phyloP scores from a whole-genome alignment of 2,888 invertebrate species.

The Drosophila colorata region DNA sequence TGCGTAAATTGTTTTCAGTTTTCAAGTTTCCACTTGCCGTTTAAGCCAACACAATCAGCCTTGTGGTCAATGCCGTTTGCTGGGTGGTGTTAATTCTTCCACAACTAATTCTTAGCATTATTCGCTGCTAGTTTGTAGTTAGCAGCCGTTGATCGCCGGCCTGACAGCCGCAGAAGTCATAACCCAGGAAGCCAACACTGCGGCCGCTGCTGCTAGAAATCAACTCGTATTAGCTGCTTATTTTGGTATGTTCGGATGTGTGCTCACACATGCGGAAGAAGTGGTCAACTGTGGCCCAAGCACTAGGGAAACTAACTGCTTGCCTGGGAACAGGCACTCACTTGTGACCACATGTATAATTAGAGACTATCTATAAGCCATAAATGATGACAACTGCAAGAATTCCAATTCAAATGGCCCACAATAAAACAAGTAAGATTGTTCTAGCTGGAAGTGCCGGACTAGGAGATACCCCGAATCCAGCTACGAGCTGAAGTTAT shows the following conservation, averaged over 20 bases:
- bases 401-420: not conserved
- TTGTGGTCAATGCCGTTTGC: slow-evolving; percentile 76
- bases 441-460: too few relatives aligned
- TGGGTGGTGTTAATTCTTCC: slow-evolving; percentile 79
- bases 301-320: slow-evolving; percentile 42
- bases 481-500: too few relatives aligned
- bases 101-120: slow-evolving; percentile 79
- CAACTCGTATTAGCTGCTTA: slow-evolving; percentile 51
- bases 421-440: too few relatives aligned
- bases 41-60: slow-evolving; percentile 56
- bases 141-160: slow-evolving; percentile 43
- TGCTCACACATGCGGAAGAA: slow-evolving; percentile 62
- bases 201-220: slow-evolving; percentile 36
- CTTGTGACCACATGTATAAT: slow-evolving; percentile 22
- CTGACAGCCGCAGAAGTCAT: slow-evolving; percentile 75
- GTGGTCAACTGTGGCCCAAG: slow-evolving; percentile 37
- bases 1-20: slow-evolving; percentile 75
- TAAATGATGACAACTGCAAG: slow-evolving; percentile 18
- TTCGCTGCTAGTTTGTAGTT: slow-evolving; percentile 52
- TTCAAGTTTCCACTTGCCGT: slow-evolving; percentile 56
- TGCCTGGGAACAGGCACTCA: slow-evolving; percentile 37
- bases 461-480: too few relatives aligned
- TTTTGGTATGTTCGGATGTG: slow-evolving; percentile 42
- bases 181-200: slow-evolving; percentile 68
- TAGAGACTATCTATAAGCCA: not conserved